Base-by-base conservation (phyloP, 2,888 invertebrate species). In the Latrodectus hesperus region DNA sequence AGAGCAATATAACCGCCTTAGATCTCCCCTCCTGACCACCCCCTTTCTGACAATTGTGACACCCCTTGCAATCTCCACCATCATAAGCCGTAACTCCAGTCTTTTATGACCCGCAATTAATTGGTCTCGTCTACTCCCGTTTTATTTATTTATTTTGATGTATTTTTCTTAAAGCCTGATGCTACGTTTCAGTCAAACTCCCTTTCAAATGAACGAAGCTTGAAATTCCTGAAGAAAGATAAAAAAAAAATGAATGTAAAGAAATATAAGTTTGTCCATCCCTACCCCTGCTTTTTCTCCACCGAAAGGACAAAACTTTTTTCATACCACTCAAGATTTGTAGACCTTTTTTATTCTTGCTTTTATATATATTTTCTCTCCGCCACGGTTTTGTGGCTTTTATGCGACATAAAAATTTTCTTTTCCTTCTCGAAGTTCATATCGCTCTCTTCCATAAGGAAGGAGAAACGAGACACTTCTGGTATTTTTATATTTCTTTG, bases 61-160 rank as follows among this genome's bases (percentile, higher is more conserved):
- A 12, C 67, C 53, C 70, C 76, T 70, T 65, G 51, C 49, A n/a
- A 22, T 52, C 26, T 26, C n/a, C 38, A 17, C 65, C 81, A 67
- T 74, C 73, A 68, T 52, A 52, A 72, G 71, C 26, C 81, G 85
- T 85, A 85, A 85, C 85, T 77, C 67, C 64, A 72, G 77, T 22
- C 77, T 80, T 86, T 87, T 87, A 87, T 77, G 86, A 87, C 77
- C 81, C 53, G 68, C 86, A 87, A 87, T 87, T 87, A 87, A 87
- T 87, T 81, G 86, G 72, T 64, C 81, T 72, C 26, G 86, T 81
- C 86, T 77, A 73, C 76, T 53, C 65, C 22, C 64, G 9, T 87
- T 87, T 86, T 86, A 80, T 86, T 77, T 81, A 77, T 86, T 80
- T 78, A 84, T 65, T 70, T 76, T 67, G 77, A 60, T 55, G 51